These are phyloP conservation scores for Cavia porcellus DNA, from an alignment of 2,113 vertebrate species.

Conservation along the genomic window DNA sequence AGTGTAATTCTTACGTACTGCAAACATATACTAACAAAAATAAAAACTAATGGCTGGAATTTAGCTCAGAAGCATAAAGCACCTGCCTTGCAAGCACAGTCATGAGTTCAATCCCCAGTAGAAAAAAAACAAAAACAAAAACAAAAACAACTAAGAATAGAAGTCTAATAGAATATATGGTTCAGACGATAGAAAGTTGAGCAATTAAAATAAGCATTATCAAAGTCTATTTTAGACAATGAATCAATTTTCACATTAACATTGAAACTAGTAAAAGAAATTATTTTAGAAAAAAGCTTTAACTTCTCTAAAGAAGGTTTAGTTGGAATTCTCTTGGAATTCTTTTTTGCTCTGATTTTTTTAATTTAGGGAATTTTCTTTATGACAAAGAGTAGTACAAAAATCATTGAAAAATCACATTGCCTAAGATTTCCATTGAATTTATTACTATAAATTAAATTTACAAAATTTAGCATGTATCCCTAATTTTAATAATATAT, in stretches of 20 bases:
- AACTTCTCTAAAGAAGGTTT: background rate
- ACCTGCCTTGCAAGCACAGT: no score
- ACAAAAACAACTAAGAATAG: background rate
- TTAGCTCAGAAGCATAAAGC: no score
- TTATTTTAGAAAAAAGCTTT: background rate
- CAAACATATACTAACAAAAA: background rate
- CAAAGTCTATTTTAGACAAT: slow-evolving; percentile 43
- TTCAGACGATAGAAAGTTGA: background rate
- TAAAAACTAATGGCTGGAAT: background rate
- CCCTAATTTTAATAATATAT: background rate
- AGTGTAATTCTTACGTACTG: background rate
- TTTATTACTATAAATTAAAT: background rate
- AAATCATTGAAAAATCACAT: background rate
- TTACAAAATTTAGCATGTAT: background rate
- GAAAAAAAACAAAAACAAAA: background rate
- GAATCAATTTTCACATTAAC: slow-evolving; percentile 37
- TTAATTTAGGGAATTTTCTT: background rate
- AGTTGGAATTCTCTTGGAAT: background rate
- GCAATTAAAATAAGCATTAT: background rate
- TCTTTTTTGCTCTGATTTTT: background rate
- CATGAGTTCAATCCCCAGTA: no score
- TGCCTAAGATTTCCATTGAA: background rate
- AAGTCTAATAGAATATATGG: background rate
- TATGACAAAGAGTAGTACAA: background rate
- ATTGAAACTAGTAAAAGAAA: background rate